Base-by-base conservation (phyloP, 2,797 vertebrate genomes). In the Eidolon dupreanum region DNA sequence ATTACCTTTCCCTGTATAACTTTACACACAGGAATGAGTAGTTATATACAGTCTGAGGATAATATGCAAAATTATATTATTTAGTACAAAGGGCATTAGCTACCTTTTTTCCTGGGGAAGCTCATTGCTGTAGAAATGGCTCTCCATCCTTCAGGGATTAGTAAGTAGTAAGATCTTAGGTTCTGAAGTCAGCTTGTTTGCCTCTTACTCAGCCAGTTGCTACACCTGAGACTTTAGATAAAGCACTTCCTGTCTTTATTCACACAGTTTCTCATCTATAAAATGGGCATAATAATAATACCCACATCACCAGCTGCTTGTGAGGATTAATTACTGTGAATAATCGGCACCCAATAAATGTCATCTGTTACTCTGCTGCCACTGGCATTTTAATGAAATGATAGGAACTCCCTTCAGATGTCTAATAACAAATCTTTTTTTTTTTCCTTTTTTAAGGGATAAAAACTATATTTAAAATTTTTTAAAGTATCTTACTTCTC, bases 391-490 rank as follows among this genome's bases (percentile, higher is more conserved):
- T 15, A 68, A 70, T 15, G 33, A n/a, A 91, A 83, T 46, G 11
- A 87, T 2, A 10, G 26, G 24, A 6, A 59, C 26, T 28, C 5
- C 33, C 66, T 93, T n/a, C 28, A 8, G 49, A 66, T 36, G 65
- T 77, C 19, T 43, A 70, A 77, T 1, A 71, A 61, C 17, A 66
- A 65, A 63, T 15, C 19, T 55, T 8, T 31, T 55, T 19, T 61
- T 36, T 79, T 73, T 51, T 31, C 26, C 22, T 57, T 88, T 77
- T 77, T 51, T 19, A 85, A 59, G 33, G 31, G 4, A 49, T 49
- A 90, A 75, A n/a, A 91, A 83, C 19, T 78, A n/a, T 31, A 66
- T 82, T 93, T 79, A 22, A 82, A 94, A 88, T 5, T 16, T 83
- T 33, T 33, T 79, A n/a, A 78, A 70, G 24, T 51, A 78, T 38